Evolutionary conservation across 2,888 invertebrate species (phyloP).

Genomic region (Dioctria rufipes): DNA sequence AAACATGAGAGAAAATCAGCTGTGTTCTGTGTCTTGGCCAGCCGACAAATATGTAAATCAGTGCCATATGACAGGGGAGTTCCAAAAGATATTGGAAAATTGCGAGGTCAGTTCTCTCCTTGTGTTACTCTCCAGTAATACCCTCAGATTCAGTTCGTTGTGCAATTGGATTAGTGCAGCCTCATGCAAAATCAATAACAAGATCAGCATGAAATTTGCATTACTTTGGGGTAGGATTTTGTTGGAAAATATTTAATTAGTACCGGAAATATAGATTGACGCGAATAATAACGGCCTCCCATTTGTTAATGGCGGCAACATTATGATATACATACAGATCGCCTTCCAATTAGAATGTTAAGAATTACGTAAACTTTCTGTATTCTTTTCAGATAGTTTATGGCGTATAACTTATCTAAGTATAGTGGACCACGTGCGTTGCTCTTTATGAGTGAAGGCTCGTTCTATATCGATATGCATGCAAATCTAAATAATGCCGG

Average conservation of each 20-base stretch:
- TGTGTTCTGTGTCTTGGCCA: too few species aligned
- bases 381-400: not conserved
- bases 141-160: not conserved
- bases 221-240: not conserved
- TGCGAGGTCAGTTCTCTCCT: not conserved
- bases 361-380: slow-evolving; percentile 7
- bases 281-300: not conserved
- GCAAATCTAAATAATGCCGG: slow-evolving; percentile 25
- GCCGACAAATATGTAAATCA: too few species aligned
- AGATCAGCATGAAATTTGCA: not conserved
- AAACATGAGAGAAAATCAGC: not conserved
- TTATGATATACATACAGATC: slow-evolving; percentile 11
- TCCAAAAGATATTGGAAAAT: slow-evolving; percentile 24
- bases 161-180: not conserved
- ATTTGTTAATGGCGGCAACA: slow-evolving; percentile 28
- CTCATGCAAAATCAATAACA: slow-evolving; percentile 9
- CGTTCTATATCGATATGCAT: not conserved
- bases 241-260: too few species aligned
- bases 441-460: not conserved
- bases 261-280: slow-evolving; percentile 19
- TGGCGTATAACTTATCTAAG: not conserved
- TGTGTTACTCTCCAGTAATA: not conserved
- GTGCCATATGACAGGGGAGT: slow-evolving; percentile 29
- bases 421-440: slow-evolving; percentile 12
- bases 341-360: slow-evolving; percentile 7